These are phyloP conservation scores for Synergus laeviventris DNA, from an alignment of 2,888 invertebrate genomes.

Conservation along the genomic window DNA sequence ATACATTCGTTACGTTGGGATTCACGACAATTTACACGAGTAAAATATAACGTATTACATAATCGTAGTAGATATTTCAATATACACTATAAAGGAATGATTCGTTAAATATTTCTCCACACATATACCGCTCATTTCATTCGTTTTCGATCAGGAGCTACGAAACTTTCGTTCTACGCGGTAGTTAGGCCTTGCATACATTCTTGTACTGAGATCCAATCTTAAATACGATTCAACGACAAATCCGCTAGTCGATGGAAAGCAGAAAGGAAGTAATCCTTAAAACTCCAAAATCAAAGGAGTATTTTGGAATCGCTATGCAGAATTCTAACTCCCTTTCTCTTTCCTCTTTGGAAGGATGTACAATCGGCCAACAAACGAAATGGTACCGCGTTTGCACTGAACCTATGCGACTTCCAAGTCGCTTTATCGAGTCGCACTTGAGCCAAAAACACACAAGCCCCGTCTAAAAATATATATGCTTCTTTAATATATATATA, in stretches of 20 bases:
- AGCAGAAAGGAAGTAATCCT: slow-evolving; percentile 58
- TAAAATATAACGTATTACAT: slow-evolving; percentile 70
- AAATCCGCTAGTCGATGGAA: slow-evolving; percentile 55
- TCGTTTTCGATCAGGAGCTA: slow-evolving; percentile 57
- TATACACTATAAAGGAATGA: slow-evolving; percentile 74
- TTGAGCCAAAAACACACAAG: slow-evolving; percentile 63
- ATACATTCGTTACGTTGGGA: slow-evolving; percentile 68
- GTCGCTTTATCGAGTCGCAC: slow-evolving; percentile 42
- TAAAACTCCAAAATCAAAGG: neutral
- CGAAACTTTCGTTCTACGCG: slow-evolving; percentile 60
- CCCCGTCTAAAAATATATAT: slow-evolving; percentile 68
- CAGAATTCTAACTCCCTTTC: slow-evolving; percentile 19
- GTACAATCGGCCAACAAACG: slow-evolving; percentile 55
- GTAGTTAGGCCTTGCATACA: slow-evolving; percentile 70
- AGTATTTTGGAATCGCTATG: slow-evolving; percentile 46
- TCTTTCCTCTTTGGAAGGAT: slow-evolving; percentile 40
- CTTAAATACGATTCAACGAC: slow-evolving; percentile 63
- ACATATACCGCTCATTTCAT: slow-evolving; percentile 56
- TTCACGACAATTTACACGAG: slow-evolving; percentile 70
- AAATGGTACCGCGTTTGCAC: slow-evolving; percentile 58
- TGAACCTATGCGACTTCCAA: slow-evolving; percentile 47
- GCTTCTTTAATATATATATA: slow-evolving; percentile 55
- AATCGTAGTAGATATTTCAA: slow-evolving; percentile 69
- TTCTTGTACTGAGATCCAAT: slow-evolving; percentile 67
- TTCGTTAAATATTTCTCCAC: slow-evolving; percentile 68